These are phyloP conservation scores for Operophtera brumata DNA, from an alignment of 2,888 invertebrate species.

Conservation along the genomic window DNA sequence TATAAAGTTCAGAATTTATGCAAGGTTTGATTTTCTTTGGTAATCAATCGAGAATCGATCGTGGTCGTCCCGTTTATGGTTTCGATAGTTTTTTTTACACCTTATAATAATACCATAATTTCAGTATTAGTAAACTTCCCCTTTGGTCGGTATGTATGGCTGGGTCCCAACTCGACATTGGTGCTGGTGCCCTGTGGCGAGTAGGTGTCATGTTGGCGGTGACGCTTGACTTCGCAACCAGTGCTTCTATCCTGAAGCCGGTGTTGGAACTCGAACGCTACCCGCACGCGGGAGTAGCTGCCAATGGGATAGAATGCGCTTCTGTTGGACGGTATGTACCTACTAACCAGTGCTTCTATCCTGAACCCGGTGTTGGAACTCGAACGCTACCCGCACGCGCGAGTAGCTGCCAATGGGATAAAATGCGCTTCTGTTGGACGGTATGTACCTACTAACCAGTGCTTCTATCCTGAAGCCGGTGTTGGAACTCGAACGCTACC, in stretches of 20 bases:
- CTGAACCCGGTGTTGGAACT: neutral
- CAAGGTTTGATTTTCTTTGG: too few relatives aligned
- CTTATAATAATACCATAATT: neutral
- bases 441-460: too few relatives aligned
- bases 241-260: too few relatives aligned
- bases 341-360: too few relatives aligned
- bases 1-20: too few relatives aligned
- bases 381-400: neutral
- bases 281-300: neutral
- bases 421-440: conserved; percentile 13
- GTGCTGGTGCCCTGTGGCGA: conserved; percentile 1
- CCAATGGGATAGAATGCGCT: conserved; percentile 12
- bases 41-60: too few relatives aligned
- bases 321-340: conserved; percentile 17
- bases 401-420: conserved; percentile 2
- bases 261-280: neutral
- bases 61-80: too few relatives aligned
- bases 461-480: too few relatives aligned
- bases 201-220: neutral
- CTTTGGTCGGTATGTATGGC: conserved; percentile 13
- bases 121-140: conserved; percentile 6
- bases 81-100: neutral
- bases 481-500: too few relatives aligned
- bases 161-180: conserved; percentile 6
- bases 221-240: neutral